Conservation (phyloP, 2,797 vertebrate genomes). For the Loriculus beryllinus region DNA sequence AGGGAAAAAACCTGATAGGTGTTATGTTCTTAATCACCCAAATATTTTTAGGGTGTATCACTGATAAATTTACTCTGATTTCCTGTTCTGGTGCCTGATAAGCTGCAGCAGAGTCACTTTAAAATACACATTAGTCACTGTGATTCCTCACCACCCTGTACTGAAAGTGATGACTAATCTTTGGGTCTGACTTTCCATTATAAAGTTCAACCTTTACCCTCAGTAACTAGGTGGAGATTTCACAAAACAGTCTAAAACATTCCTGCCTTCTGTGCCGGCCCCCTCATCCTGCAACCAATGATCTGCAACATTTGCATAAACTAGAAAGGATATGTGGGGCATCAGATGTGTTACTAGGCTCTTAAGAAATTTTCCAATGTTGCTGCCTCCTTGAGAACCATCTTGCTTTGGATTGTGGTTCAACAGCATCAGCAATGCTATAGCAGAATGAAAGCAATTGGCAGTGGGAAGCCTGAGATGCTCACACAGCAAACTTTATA, state of each 20-base stretch:
- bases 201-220: not conserved
- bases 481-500: not conserved
- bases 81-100: conserved; percentile 6
- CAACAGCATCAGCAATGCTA: not conserved
- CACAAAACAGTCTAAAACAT: not conserved
- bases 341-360: not conserved
- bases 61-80: not conserved
- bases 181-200: not conserved
- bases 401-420: not conserved
- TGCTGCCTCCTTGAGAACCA: not conserved
- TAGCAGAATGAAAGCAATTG: not conserved
- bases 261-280: not conserved
- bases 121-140: conserved; percentile 42
- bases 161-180: conserved; percentile 40
- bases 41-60: not conserved
- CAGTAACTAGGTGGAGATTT: not conserved
- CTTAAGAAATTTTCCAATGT: not conserved
- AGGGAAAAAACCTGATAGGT: not conserved
- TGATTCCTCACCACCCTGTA: not conserved
- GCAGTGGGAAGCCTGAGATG: not conserved
- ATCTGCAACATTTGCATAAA: not conserved
- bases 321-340: not conserved
- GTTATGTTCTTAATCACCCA: not conserved
- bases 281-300: too few relatives aligned
- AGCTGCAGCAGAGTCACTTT: not conserved